These are phyloP conservation scores for Tokudaia tokunoshimensis DNA, from an alignment of 2,797 vertebrate species.

Conservation along the genomic window DNA sequence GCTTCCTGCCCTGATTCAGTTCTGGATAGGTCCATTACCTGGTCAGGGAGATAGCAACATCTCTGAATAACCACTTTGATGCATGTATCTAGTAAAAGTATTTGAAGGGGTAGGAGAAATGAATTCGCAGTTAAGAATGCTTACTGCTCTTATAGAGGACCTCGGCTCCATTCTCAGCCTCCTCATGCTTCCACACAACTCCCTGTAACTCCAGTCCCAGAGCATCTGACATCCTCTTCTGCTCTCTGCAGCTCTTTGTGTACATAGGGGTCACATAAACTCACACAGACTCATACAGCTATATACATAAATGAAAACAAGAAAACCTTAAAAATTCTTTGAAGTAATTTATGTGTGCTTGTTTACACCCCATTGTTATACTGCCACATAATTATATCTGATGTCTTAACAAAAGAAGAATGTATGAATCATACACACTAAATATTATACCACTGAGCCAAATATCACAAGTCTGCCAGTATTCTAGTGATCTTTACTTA, in stretches of 20 bases:
- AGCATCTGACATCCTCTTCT: background rate
- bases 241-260: background rate
- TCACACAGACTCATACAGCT: background rate
- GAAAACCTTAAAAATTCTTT: background rate
- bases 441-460: background rate
- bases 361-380: background rate
- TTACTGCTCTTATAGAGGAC: background rate
- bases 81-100: constrained; percentile 7
- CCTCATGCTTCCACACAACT: background rate
- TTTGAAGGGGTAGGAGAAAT: background rate
- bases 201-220: background rate
- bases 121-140: background rate
- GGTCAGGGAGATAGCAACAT: background rate
- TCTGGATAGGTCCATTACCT: background rate
- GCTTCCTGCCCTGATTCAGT: background rate
- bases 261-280: too few relatives aligned
- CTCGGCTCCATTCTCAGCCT: background rate
- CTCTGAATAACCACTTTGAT: constrained; percentile 10
- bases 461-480: background rate
- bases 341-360: constrained; percentile 38
- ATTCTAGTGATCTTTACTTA: background rate
- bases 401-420: constrained; percentile 16
- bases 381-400: background rate
- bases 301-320: background rate
- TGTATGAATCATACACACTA: background rate